Conservation (phyloP, 2,113 vertebrate genomes). For the Proteles cristata region DNA sequence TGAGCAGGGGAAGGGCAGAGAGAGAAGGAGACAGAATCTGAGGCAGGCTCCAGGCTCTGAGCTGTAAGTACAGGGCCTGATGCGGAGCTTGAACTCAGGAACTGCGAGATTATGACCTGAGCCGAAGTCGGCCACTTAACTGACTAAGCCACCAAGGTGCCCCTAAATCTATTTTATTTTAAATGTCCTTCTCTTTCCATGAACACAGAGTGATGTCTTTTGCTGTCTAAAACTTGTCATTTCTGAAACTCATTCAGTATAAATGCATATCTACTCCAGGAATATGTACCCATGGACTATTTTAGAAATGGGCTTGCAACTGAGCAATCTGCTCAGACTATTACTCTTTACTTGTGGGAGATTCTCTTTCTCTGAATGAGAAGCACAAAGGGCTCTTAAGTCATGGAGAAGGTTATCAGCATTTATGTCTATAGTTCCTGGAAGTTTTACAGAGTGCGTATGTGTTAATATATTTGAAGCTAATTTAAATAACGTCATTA, state of each 20-base stretch:
- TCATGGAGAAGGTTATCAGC: not conserved
- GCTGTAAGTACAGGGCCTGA: no score
- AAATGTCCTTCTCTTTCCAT: not conserved
- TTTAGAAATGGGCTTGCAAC: not conserved
- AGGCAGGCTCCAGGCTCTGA: no score
- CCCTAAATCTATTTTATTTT: conserved; percentile 44
- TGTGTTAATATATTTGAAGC: not conserved
- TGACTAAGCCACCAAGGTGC: no score
- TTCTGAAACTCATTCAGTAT: not conserved
- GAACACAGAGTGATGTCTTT: conserved; percentile 24
- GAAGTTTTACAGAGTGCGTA: not conserved
- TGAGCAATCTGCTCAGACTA: not conserved
- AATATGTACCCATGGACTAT: not conserved
- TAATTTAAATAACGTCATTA: not conserved
- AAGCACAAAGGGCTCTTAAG: not conserved
- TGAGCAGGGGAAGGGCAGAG: no score
- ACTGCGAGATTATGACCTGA: no score
- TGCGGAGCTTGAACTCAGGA: no score
- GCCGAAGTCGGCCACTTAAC: no score
- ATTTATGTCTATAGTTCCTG: not conserved
- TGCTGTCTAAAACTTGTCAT: not conserved
- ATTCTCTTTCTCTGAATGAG: not conserved
- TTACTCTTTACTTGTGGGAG: not conserved
- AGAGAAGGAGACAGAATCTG: no score
- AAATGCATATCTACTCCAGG: not conserved